These are phyloP conservation scores for Macropus fuliginosus DNA, from an alignment of 2,797 vertebrate genomes.

Conservation along the genomic window DNA sequence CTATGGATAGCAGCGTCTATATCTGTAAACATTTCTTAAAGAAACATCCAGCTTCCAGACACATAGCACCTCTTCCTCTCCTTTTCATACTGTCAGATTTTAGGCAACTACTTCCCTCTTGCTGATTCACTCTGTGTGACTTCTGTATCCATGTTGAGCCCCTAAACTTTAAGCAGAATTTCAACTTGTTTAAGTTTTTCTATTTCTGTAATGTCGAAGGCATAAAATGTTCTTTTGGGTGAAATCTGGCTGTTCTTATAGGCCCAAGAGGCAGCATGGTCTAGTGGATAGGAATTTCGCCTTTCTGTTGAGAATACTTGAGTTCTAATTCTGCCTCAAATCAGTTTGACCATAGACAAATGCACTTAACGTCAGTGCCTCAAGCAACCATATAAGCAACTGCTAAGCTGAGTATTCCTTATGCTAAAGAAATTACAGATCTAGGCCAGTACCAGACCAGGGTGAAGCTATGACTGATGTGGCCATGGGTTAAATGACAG, in stretches of 20 bases:
- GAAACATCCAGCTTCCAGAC: not conserved
- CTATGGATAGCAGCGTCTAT: not conserved
- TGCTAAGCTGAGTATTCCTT: not conserved
- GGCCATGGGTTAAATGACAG: not conserved
- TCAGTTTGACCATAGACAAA: not conserved
- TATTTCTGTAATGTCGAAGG: not conserved
- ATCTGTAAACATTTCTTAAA: not conserved
- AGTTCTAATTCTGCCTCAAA: not conserved
- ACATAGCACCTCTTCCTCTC: not conserved
- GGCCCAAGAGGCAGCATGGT: not conserved
- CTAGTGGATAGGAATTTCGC: not conserved
- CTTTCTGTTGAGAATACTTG: not conserved
- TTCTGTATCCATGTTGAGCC: not conserved
- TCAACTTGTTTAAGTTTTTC: not conserved
- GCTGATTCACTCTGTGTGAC: not conserved
- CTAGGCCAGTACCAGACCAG: not conserved
- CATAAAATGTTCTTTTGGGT: not conserved
- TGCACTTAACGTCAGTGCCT: not conserved
- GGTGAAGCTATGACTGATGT: not conserved
- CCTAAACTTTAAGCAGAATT: not conserved
- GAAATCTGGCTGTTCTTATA: not conserved
- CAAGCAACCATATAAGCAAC: not conserved
- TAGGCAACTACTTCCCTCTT: not conserved
- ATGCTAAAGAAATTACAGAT: not conserved
- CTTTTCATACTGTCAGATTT: not conserved